Evolutionary conservation across 2,113 vertebrate genomes (phyloP).

Genomic region (Donacobius atricapilla): DNA sequence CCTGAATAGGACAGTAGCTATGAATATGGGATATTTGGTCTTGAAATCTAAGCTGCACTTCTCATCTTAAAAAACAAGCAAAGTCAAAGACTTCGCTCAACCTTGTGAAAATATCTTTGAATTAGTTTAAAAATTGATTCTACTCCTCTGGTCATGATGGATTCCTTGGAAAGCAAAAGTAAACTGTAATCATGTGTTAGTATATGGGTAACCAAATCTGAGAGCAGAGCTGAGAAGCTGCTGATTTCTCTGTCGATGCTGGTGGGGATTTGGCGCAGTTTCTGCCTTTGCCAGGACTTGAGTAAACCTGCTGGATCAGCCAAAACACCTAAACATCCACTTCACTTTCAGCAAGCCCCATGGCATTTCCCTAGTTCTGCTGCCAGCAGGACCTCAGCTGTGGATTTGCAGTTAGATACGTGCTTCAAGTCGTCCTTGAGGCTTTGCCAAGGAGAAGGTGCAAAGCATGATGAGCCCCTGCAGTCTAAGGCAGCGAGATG

Average conservation of each 20-base stretch:
- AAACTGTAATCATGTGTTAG: neutral
- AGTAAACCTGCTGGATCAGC: slow-evolving; percentile 35
- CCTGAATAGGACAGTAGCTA: neutral
- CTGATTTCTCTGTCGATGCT: neutral
- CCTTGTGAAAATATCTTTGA: neutral
- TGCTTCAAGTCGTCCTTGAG: neutral
- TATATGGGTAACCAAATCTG: neutral
- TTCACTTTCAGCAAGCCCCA: neutral
- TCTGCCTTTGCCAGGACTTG: neutral
- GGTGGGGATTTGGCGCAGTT: slow-evolving; percentile 27
- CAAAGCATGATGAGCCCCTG: accelerated
- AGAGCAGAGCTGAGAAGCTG: neutral
- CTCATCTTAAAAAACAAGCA: neutral
- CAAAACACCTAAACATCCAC: neutral
- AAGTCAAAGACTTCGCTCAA: neutral
- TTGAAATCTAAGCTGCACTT: neutral
- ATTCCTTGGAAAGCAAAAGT: neutral
- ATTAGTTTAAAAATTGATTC: neutral
- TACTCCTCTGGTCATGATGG: neutral
- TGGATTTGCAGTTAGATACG: neutral
- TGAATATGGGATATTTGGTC: neutral
- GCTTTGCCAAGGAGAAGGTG: slow-evolving; percentile 5
- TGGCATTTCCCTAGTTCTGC: slow-evolving; percentile 17
- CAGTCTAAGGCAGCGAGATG: neutral
- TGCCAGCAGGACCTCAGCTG: slow-evolving; percentile 18